Conservation (phyloP, 2,888 invertebrate species). For the Andricus curvator region DNA sequence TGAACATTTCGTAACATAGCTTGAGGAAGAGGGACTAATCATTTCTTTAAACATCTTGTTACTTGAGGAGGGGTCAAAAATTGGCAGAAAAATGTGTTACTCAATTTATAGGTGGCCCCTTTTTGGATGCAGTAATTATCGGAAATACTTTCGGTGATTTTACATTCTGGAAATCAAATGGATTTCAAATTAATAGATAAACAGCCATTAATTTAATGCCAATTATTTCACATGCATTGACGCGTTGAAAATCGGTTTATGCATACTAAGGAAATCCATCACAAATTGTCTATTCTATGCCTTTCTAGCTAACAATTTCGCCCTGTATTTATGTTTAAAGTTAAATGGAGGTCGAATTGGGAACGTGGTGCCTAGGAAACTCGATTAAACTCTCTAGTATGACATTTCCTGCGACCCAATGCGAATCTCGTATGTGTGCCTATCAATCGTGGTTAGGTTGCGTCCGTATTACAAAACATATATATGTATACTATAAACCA, state of each 20-base stretch:
- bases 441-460: slow-evolving; percentile 26
- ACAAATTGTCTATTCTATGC: slow-evolving; percentile 28
- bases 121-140: too few species aligned
- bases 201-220: neutral
- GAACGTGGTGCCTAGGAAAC: slow-evolving; percentile 15
- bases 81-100: too few species aligned
- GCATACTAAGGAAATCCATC: slow-evolving; percentile 5
- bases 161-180: too few species aligned
- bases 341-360: slow-evolving; percentile 31
- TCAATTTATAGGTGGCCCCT: too few species aligned
- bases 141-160: too few species aligned
- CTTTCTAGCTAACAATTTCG: slow-evolving; percentile 22
- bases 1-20: too few species aligned
- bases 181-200: neutral
- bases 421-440: neutral
- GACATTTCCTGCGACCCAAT: slow-evolving; percentile 32
- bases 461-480: slow-evolving; percentile 1
- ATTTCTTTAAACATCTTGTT: too few species aligned
- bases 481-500: neutral
- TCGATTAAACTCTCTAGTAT: slow-evolving; percentile 39
- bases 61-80: too few species aligned
- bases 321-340: slow-evolving; percentile 28
- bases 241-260: neutral
- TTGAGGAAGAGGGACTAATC: too few species aligned
- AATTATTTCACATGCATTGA: neutral